Base-by-base conservation (phyloP, 2,113 vertebrate species). In the Rostratula benghalensis region DNA sequence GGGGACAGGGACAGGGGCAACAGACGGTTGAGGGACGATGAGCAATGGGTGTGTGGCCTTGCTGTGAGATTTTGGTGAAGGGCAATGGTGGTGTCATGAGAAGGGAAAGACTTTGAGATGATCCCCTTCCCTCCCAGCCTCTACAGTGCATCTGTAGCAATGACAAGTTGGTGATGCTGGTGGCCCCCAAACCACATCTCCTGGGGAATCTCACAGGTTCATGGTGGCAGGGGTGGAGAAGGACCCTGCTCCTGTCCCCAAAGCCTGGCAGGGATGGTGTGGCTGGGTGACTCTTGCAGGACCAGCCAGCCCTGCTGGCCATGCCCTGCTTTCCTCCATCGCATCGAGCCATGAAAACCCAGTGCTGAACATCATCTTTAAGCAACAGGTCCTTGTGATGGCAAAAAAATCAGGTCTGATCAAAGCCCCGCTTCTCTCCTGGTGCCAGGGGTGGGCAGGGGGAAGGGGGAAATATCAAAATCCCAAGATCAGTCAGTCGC, bases 401-500 rank as follows among this genome's bases (percentile, higher is more conserved):
- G 63, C 59, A 24, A 0, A 63, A 95, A 93, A 59, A 1, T 54
- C 85, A 48, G 41, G 1, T 39, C 64, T 83, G 90, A 91, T 95
- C 83, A 88, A 89, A 93, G 94, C 90, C 39, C 4, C 1, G 86
- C 78, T 90, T 80, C 67, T 79, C 60, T 88, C 71, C 63, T 33
- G 11, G 51, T 83, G 82, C 79, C 9, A n/a, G 84, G 75, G 51
- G 37, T 54, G 7, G 1, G 45, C 51, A 51, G 59, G 85, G 69
- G 82, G 57, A 90, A 73, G 24, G 30, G 94, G 75, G 90, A 94
- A 95, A 93, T 90, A 86, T 88, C 90, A 88, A 96, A 97, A 94
- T 43, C 76, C 79, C 56, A 6, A 69, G 68, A 90, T 94, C 93
- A 92, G 67, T 79, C 71, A 16, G 80, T 37, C 6, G 18, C 87